Conservation (phyloP, 2,797 vertebrate genomes). For the Sebastiscus tertius region DNA sequence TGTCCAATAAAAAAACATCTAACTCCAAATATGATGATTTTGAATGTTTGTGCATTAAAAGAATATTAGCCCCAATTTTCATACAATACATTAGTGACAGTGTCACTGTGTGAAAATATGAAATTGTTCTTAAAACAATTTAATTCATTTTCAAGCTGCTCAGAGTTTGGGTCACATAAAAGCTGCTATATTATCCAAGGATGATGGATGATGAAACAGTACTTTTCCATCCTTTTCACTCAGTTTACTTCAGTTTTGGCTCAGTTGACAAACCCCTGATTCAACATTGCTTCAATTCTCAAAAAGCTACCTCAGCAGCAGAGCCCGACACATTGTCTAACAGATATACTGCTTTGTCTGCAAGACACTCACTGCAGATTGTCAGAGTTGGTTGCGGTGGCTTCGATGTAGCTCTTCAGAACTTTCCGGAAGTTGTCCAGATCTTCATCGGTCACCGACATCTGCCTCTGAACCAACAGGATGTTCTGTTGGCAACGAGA, state of each 20-base stretch:
- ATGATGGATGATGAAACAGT: background rate
- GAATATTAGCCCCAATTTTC: background rate
- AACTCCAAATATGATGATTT: too few relatives aligned
- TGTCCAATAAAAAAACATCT: background rate
- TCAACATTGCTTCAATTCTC: background rate
- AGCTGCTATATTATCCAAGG: background rate
- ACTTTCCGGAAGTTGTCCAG: constrained; percentile 88
- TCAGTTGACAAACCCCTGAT: background rate
- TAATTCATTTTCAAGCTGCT: background rate
- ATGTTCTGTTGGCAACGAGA: constrained; percentile 86
- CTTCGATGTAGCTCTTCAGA: constrained; percentile 87
- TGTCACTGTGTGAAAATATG: background rate
- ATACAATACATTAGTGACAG: too few relatives aligned
- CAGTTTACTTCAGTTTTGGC: background rate
- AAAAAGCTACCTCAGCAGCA: background rate
- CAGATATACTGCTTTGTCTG: background rate
- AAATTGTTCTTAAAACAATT: background rate
- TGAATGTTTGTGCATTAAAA: background rate
- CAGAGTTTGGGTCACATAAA: constrained; percentile 2
- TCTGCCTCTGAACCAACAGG: constrained; percentile 93
- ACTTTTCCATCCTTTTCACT: background rate
- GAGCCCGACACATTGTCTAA: background rate
- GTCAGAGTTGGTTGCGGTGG: constrained; percentile 86
- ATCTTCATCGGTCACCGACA: constrained; percentile 84
- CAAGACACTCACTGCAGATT: constrained; percentile 91